A percentile compares a stretch with the other conserved stretches of the same genome.
Evolutionary conservation across 2,113 vertebrate genomes (phyloP).

Genomic region (Martes martes): DNA sequence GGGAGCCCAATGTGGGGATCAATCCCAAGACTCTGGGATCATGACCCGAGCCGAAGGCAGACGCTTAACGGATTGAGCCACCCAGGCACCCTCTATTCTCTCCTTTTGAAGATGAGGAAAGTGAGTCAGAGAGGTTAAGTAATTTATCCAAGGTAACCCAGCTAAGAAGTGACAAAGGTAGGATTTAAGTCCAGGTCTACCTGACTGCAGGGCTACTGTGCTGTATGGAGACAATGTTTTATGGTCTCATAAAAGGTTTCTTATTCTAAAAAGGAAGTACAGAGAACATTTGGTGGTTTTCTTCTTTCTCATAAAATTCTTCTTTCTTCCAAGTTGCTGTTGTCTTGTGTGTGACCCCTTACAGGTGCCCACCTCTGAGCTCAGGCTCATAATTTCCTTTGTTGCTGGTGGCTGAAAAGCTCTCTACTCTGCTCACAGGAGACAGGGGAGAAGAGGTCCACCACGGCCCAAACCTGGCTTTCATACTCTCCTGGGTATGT

Average conservation of each 20-base stretch:
- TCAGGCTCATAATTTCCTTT: neutral
- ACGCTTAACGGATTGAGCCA: neutral
- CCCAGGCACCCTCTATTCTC: neutral
- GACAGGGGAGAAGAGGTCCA: neutral
- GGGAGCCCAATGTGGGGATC: neutral
- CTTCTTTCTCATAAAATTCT: neutral
- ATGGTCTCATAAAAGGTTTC: neutral
- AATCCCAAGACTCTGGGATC: neutral
- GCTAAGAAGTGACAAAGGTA: neutral
- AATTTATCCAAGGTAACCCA: neutral
- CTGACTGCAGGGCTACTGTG: neutral
- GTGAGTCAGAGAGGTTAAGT: neutral
- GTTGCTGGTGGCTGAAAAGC: neutral
- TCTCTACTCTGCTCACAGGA: neutral
- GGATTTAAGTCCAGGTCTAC: neutral
- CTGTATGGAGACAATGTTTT: neutral
- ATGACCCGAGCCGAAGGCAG: neutral
- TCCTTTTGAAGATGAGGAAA: neutral
- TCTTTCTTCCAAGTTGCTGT: conserved; percentile 29
- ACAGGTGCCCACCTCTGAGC: neutral
- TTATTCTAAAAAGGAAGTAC: neutral
- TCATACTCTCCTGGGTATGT: conserved; percentile 19
- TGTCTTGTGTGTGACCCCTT: neutral
- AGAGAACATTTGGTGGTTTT: neutral
- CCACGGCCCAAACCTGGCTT: neutral